Conservation (phyloP, 2,888 invertebrate genomes). For the Drosophila rellima region DNA sequence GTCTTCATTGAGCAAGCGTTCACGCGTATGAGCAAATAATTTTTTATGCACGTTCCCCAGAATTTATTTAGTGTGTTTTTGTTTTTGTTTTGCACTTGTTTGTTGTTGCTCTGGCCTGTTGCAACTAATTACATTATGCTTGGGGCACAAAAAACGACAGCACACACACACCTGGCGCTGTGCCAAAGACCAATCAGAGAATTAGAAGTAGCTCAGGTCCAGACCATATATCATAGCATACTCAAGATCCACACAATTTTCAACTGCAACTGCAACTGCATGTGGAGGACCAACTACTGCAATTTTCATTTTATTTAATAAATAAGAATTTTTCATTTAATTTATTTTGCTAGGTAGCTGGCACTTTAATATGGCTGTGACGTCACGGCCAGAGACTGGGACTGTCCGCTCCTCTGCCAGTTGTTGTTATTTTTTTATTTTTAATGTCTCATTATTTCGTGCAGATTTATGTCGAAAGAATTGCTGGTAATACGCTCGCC, state of each 20-base stretch:
- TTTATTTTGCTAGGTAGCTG: slow-evolving; percentile 8
- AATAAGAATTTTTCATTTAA: slow-evolving; percentile 27
- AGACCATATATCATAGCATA: slow-evolving; percentile 19
- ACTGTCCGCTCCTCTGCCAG: slow-evolving; percentile 29
- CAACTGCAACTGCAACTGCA: slow-evolving; percentile 3
- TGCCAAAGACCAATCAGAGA: slow-evolving; percentile 44
- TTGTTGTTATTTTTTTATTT: slow-evolving; percentile 31
- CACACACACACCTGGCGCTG: slow-evolving; percentile 26
- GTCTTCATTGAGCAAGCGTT: slow-evolving; percentile 44
- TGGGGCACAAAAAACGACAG: slow-evolving; percentile 34
- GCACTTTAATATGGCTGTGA: slow-evolving; percentile 28
- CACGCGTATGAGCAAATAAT: slow-evolving; percentile 58
- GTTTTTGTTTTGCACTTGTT: slow-evolving; percentile 26
- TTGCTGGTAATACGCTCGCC: slow-evolving; percentile 30
- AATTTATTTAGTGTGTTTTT: slow-evolving; percentile 47
- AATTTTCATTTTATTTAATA: slow-evolving; percentile 5
- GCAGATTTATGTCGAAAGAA: slow-evolving; percentile 39
- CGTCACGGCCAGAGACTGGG: slow-evolving; percentile 27
- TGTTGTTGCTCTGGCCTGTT: slow-evolving; percentile 36
- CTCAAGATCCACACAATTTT: slow-evolving; percentile 1
- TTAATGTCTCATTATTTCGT: slow-evolving; percentile 32
- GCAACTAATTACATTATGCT: slow-evolving; percentile 59
- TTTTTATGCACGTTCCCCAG: slow-evolving; percentile 51
- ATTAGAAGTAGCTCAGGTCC: slow-evolving; percentile 30
- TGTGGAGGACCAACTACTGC: slow-evolving; percentile 1